Base-by-base conservation (phyloP, 2,113 vertebrate species). In the Chauna torquata region DNA sequence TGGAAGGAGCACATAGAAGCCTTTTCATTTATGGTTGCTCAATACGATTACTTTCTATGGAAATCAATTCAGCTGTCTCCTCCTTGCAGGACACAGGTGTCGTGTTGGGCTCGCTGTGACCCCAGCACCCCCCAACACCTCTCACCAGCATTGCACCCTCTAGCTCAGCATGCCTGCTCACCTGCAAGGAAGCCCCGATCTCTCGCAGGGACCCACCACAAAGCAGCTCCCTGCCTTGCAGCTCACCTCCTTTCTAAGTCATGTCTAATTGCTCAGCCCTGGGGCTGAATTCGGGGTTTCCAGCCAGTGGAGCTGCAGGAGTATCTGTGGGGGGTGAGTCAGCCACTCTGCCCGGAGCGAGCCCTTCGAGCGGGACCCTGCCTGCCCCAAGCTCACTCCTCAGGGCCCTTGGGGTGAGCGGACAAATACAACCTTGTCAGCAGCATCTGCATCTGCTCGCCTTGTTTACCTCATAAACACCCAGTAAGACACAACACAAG, bases 21-120 rank as follows among this genome's bases (percentile, higher is more conserved):
- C 52, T 80, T 96, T 88, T 72, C 40, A 66, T 85, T 96, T 90
- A 80, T 79, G 76, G 55, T 74, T 94, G 75, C 92, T 80, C 78
- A 90, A 38, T 45, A 57, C 27, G 85, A 62, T 28, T 77, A 66
- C 23, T 49, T 77, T 87, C 66, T 69, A 61, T 38, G 45, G 87
- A 94, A 82, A 82, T 44, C 2, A 34, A 28, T 83, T 50, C 78
- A 30, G 16, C n/a, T 32, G 34, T 38, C 16, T 28, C 30, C 54
- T 84, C 34, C 4, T 16, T 72, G 18, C 54, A 57, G 64, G 49
- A 80, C 54, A 65, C 3, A 50, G 7, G 2, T 50, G 64, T 22
- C 30, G 27, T 40, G 36, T 30, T 11, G 36, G 30, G 64, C 64
- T 66, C 28, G 5, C 28, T 27, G 18, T 42, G 52, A 55, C 24